These are phyloP conservation scores for Aptenodytes forsteri DNA, from an alignment of 2,113 vertebrate species.

Conservation along the genomic window DNA sequence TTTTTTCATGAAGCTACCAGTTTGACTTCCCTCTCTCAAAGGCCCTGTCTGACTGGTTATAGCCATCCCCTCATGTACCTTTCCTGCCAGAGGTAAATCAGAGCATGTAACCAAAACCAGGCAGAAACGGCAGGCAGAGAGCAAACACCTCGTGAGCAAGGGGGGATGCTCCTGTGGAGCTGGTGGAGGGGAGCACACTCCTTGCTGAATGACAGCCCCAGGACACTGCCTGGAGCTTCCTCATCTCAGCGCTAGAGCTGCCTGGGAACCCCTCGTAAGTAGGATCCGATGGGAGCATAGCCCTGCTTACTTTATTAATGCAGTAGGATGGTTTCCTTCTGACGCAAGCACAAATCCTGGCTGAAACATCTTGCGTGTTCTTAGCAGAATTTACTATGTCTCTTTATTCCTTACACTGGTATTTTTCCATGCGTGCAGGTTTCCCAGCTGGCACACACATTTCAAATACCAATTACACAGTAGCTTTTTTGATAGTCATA, in stretches of 20 bases:
- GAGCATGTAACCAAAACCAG: not conserved
- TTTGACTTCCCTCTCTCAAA: not conserved
- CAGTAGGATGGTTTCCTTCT: not conserved
- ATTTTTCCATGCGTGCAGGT: not conserved
- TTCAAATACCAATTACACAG: not conserved
- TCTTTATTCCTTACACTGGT: not conserved
- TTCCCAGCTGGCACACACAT: not conserved
- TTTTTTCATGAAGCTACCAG: not conserved
- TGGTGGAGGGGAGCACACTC: not conserved
- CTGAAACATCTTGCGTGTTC: not conserved
- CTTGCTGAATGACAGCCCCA: not conserved
- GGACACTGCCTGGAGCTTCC: not conserved
- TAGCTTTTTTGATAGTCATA: not conserved
- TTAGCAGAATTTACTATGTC: not conserved
- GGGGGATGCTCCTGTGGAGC: accelerated
- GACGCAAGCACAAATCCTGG: not conserved
- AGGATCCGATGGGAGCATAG: not conserved
- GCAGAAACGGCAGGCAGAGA: not conserved
- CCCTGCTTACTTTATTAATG: not conserved
- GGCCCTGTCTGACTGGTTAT: not conserved
- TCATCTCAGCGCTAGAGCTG: not conserved
- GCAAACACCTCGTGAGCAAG: not conserved
- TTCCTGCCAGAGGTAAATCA: not conserved
- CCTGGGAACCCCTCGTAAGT: accelerated
- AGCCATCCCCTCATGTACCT: not conserved